Conservation (phyloP, 2,888 invertebrate species). For the Boloria euphrosyne region DNA sequence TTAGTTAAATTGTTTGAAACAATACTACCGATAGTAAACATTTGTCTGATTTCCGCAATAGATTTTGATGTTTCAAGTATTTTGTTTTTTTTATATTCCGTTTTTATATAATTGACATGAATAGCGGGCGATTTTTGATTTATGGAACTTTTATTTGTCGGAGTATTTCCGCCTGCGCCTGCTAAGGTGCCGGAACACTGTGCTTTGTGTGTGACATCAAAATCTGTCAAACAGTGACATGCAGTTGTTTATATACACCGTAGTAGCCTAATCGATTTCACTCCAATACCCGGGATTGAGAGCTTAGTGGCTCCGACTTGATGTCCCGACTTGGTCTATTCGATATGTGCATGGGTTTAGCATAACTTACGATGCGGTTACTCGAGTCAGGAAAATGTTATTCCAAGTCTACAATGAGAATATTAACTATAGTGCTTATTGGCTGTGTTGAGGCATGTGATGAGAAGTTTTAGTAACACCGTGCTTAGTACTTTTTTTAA, state of each 20-base stretch:
- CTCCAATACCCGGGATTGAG: slow-evolving; percentile 53
- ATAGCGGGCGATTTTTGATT: slow-evolving; percentile 13
- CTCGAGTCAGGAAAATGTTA: slow-evolving; percentile 79
- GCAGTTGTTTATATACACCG: slow-evolving; percentile 80
- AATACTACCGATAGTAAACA: not conserved
- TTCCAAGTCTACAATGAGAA: slow-evolving; percentile 79
- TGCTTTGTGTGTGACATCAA: slow-evolving; percentile 81
- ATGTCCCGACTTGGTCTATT: slow-evolving; percentile 65
- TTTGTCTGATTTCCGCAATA: slow-evolving; percentile 2
- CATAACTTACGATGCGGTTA: slow-evolving; percentile 81
- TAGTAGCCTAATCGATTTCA: slow-evolving; percentile 59
- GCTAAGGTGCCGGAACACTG: slow-evolving; percentile 79
- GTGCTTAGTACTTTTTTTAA: slow-evolving; percentile 74
- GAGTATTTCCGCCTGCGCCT: slow-evolving; percentile 69
- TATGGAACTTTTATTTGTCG: slow-evolving; percentile 14
- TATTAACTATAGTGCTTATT: slow-evolving; percentile 80
- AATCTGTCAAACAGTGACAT: slow-evolving; percentile 82
- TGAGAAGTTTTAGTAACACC: slow-evolving; percentile 82
- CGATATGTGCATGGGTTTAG: slow-evolving; percentile 80
- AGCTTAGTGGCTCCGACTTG: slow-evolving; percentile 54
- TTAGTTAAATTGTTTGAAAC: slow-evolving; percentile 9
- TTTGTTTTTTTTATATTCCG: slow-evolving; percentile 3
- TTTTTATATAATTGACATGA: slow-evolving; percentile 18
- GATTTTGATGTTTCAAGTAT: not conserved
- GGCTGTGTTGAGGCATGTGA: slow-evolving; percentile 82